A percentile compares a stretch with the other conserved stretches of the same genome.
Conservation (phyloP, 2,888 invertebrate species). For the Thera britannica region DNA sequence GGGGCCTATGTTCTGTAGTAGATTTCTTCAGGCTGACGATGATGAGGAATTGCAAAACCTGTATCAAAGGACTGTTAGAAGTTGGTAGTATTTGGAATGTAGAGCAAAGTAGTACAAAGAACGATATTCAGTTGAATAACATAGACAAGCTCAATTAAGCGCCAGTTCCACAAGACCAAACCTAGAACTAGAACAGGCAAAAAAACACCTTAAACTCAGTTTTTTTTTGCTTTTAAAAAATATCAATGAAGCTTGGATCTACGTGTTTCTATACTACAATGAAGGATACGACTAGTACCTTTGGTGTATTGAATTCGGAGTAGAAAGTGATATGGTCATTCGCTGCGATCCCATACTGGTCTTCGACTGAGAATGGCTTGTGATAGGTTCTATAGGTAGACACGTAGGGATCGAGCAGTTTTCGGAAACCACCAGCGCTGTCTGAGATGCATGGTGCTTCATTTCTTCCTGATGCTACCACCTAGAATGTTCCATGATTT, state of each 20-base stretch:
- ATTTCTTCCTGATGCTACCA: slow-evolving; percentile 73
- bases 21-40: too few species aligned
- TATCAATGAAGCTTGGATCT: not conserved
- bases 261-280: not conserved
- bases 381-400: slow-evolving; percentile 66
- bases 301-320: slow-evolving; percentile 68
- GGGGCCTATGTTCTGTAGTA: too few species aligned
- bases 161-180: too few species aligned
- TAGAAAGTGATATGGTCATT: slow-evolving; percentile 79
- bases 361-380: slow-evolving; percentile 66
- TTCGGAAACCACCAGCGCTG: slow-evolving; percentile 59
- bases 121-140: too few species aligned
- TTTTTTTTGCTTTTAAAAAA: too few species aligned
- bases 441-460: slow-evolving; percentile 70
- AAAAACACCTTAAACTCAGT: too few species aligned
- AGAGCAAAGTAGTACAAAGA: too few species aligned
- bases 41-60: too few species aligned
- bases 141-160: too few species aligned
- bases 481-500: slow-evolving; percentile 47
- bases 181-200: too few species aligned
- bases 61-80: too few species aligned
- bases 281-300: slow-evolving; percentile 47
- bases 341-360: slow-evolving; percentile 71
- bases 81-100: too few species aligned
- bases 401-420: slow-evolving; percentile 71